Evolutionary conservation across 2,797 vertebrate species (phyloP), one percentile per base, ranked within the genome.

Genomic region (Aplochiton taeniatus): DNA sequence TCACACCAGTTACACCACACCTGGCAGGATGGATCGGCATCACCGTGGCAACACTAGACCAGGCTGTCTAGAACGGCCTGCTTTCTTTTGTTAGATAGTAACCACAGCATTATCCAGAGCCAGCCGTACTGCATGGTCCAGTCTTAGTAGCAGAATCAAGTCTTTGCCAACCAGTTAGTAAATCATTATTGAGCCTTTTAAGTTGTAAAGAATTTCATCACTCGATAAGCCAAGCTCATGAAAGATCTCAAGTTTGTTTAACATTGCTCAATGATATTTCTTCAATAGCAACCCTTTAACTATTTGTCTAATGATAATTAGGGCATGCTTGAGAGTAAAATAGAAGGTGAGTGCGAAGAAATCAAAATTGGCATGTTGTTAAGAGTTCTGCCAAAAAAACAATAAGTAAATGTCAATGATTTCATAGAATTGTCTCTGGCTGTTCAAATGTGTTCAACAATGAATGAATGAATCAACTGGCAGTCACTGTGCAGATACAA

Each of bases 391-490:
- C 44, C 42, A 45, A 31, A 31, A 31, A 2, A 31, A 3, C 6
- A 31, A 31, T 18, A 43, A 52, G 41, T 58, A 48, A 80, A 66
- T 45, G 66, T 51, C 65, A 69, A 64, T 76, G 73, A 85, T 72
- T 85, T 80, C 66, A 73, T 79, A 44, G 67, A 89, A 88, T 87
- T 84, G 78, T 81, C 83, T 88, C 83, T 87, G 84, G 83, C 85
- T 84, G 82, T 74, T 76, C 57, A 63, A 71, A 65, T 53, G 48
- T 63, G 78, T 44, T 31, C 59, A 48, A 56, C 44, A 48, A 45
- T 58, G 59, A 16, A 55, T 12, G 18, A 56, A 60, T 20, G 13
- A 13, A 31, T 2, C 31, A 31, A 31, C 6, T 31, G 31, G 31
- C 31, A 31, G 31, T 2, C 31, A 6, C 70, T 68, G 46, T 66